Percentiles rank a stretch among this genome's conserved stretches.
Evolutionary conservation across 2,797 vertebrate species (phyloP).

Genomic region (Microchirus variegatus): DNA sequence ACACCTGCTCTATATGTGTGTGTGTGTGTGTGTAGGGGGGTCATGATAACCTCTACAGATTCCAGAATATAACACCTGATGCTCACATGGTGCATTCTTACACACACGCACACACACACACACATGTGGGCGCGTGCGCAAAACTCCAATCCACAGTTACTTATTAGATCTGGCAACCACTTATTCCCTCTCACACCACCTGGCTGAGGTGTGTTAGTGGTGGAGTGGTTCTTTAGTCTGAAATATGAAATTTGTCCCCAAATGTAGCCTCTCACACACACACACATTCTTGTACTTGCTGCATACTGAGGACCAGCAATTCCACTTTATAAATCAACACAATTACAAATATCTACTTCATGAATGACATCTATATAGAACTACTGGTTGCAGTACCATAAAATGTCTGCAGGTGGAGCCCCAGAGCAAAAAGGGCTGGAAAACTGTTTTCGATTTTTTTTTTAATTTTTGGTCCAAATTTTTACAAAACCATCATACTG

Average conservation of each 20-base stretch:
- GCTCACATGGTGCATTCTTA: constrained; percentile 17
- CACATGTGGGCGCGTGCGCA: constrained; percentile 30
- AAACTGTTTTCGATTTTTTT: too few relatives aligned
- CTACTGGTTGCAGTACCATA: too few relatives aligned
- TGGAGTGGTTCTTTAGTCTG: constrained; percentile 4
- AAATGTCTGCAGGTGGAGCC: too few relatives aligned
- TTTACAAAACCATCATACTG: too few relatives aligned
- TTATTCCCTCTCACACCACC: constrained; percentile 31
- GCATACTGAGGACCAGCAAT: too few relatives aligned
- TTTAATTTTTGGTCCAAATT: too few relatives aligned
- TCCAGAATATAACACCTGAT: constrained; percentile 54
- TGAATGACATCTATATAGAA: too few relatives aligned
- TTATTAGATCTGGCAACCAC: constrained; percentile 49
- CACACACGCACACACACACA: constrained; percentile 10
- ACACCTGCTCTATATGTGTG: constrained; percentile 43
- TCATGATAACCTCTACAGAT: constrained; percentile 59
- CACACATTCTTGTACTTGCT: too few relatives aligned
- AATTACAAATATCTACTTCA: too few relatives aligned
- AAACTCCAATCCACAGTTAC: constrained; percentile 57
- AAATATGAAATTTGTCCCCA: too few relatives aligned
- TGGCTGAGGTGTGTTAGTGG: constrained; percentile 21
- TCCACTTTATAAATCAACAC: too few relatives aligned
- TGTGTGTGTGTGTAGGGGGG: constrained; percentile 30
- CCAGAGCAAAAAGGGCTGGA: too few relatives aligned
- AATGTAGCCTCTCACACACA: background rate